Evolutionary conservation across 2,888 invertebrate species (phyloP), one percentile per base, ranked within the genome.

Genomic region (Scrobipalpa costella): DNA sequence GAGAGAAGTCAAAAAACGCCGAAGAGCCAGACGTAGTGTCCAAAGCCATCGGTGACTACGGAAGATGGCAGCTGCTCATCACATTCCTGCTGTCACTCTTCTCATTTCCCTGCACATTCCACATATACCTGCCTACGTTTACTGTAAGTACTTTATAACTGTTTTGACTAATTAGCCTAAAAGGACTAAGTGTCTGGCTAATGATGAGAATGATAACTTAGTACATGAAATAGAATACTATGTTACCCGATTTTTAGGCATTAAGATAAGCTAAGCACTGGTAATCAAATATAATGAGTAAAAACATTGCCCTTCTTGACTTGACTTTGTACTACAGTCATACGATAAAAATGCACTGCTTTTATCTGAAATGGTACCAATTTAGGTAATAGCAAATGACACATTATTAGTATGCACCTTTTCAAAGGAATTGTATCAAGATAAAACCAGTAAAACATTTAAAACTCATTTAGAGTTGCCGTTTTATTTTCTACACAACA

Each of bases 61-160:
- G 96, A 58, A 92, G 93, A 69, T 96, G 96, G 96, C 96, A 96
- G 84, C 88, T 95, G 66, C 81, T 94, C 67, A 93, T 95, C 87
- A 96, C 96, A 3, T 94, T 96, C 76, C 86, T 96, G 55, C 85
- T 96, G 67, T 95, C 96, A 1, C 88, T 96, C 57, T 94, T 95
- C 88, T 96, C 96, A 75, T 93, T 96, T 73, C 96, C 96, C 1
- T 95, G 95, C 84, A 96, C 96, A 50, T 96, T 95, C 90, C 96
- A 96, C 84, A 96, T 96, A 76, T 95, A 95, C 81, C 93, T 94
- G 61, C 94, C 95, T 47, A 95, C 95, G 0, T 96, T 96, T 83
- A 95, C 94, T 80, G 93, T 93, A 71, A 91, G 90, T 85, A 61
- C 13, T 27, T n/a, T n/a, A n/a, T n/a, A n/a, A n/a, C n/a, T n/a